Evolutionary conservation across 2,113 vertebrate genomes (phyloP).

Genomic region (Origma solitaria): DNA sequence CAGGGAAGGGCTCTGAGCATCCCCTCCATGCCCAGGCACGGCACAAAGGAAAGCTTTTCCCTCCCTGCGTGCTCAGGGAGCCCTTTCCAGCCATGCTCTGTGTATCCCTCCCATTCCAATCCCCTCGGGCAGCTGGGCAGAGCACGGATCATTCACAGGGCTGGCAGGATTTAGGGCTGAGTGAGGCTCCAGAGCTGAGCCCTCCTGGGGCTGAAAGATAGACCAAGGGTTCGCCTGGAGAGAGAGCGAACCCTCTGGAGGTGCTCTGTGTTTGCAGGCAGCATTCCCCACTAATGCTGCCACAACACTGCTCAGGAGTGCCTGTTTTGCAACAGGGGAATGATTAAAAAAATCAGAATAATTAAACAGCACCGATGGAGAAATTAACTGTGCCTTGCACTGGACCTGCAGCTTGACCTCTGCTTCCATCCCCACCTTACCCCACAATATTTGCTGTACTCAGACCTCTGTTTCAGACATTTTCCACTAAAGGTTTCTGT

Average conservation of each 20-base stretch:
- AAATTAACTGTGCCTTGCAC: background rate
- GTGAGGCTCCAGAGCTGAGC: background rate
- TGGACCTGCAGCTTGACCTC: background rate
- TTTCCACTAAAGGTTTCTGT: background rate
- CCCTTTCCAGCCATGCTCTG: background rate
- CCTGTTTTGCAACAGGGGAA: background rate
- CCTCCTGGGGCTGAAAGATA: background rate
- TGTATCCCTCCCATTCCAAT: background rate
- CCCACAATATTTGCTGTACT: background rate
- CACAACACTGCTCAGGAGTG: too few relatives aligned
- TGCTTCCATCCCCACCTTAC: background rate
- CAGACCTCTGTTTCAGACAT: background rate
- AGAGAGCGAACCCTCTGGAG: background rate
- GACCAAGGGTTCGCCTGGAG: background rate
- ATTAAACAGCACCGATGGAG: background rate
- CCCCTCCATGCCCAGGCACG: background rate
- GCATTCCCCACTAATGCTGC: background rate
- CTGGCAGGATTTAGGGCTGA: background rate
- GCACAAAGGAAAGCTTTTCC: background rate
- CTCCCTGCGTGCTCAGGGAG: background rate
- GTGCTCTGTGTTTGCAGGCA: background rate
- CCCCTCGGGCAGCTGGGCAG: rapidly evolving
- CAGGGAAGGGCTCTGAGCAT: rapidly evolving
- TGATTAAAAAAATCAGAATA: background rate
- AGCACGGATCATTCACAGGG: rapidly evolving